phyloP scores from a whole-genome alignment of 2,888 invertebrate genomes.

The Pegoplata infirma region DNA sequence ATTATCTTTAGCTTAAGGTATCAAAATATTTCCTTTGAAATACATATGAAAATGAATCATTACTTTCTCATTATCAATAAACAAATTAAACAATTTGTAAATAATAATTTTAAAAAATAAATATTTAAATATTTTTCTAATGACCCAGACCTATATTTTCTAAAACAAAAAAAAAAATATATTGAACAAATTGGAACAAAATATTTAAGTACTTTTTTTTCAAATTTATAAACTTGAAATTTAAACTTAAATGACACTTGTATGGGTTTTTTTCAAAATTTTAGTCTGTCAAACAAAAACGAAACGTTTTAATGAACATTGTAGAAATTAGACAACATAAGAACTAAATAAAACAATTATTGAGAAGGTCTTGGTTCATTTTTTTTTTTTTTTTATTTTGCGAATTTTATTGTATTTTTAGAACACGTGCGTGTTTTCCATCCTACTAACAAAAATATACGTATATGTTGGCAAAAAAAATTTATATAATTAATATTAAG shows the following conservation, averaged over 20 bases:
- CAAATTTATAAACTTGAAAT: slow-evolving; percentile 7
- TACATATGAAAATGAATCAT: not conserved
- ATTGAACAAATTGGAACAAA: too few species aligned
- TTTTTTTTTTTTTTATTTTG: not conserved
- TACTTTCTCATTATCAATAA: not conserved
- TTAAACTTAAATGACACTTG: not conserved
- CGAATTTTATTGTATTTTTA: not conserved
- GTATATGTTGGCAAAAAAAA: not conserved
- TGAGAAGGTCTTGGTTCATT: not conserved
- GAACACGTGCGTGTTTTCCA: not conserved
- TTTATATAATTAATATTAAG: not conserved
- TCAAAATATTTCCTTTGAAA: not conserved
- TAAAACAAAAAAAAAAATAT: not conserved
- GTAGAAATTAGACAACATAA: not conserved
- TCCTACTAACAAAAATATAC: not conserved
- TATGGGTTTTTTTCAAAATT: not conserved
- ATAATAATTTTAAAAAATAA: not conserved
- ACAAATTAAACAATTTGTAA: not conserved
- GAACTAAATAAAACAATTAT: not conserved
- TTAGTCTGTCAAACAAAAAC: not conserved
- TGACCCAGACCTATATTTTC: slow-evolving; percentile 41
- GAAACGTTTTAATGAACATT: not conserved
- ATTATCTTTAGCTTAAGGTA: not conserved
- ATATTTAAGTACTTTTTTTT: not conserved
- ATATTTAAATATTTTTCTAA: not conserved